Conservation (phyloP, 1,140 invertebrate species). For the Euura saliciscinereae region DNA sequence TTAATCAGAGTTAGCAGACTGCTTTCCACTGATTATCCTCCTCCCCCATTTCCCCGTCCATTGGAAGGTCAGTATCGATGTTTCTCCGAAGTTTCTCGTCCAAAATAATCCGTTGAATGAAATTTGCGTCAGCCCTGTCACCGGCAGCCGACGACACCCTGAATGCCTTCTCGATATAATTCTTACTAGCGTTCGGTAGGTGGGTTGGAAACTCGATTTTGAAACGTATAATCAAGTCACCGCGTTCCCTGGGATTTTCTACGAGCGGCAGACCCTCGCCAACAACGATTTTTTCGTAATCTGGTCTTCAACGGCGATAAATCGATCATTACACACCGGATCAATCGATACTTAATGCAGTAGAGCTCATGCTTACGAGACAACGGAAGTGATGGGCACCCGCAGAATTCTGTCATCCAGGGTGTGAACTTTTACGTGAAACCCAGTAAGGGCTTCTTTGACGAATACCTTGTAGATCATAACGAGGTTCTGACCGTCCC, state of each 20-base stretch:
- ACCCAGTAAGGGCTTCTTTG: constrained; percentile 71
- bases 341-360: not conserved
- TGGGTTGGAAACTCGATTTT: constrained; percentile 64
- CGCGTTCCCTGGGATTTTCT: constrained; percentile 56
- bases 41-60: constrained; percentile 26
- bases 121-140: constrained; percentile 37
- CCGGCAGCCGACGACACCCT: constrained; percentile 36
- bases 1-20: not conserved
- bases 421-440: constrained; percentile 67
- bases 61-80: constrained; percentile 30
- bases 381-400: constrained; percentile 72
- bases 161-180: constrained; percentile 58
- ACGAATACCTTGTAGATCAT: constrained; percentile 65
- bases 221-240: constrained; percentile 64
- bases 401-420: constrained; percentile 71
- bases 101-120: constrained; percentile 56
- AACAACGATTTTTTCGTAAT: constrained; percentile 65
- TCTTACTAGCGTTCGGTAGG: constrained; percentile 57
- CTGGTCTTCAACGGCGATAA: constrained; percentile 54
- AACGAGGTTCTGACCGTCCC: constrained; percentile 75
- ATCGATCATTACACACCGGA: not conserved
- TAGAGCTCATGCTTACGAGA: constrained; percentile 55
- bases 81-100: constrained; percentile 53
- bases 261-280: constrained; percentile 69
- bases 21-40: not conserved